Conservation (phyloP, 2,113 vertebrate genomes). For the Eonycteris spelaea region DNA sequence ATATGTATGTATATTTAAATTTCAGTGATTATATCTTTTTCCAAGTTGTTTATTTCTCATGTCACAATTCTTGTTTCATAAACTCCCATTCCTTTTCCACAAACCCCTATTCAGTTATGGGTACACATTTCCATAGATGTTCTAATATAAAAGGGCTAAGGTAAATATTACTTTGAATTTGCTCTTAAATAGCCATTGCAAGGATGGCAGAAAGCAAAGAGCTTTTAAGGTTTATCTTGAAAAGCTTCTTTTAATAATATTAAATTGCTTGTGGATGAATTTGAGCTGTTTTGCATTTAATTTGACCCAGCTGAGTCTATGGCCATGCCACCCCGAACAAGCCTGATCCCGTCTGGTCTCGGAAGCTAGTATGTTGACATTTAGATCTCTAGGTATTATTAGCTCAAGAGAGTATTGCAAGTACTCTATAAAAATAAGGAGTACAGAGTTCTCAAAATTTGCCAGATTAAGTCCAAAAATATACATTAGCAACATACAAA, state of each 20-base stretch:
- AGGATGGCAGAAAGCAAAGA: not conserved
- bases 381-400: not conserved
- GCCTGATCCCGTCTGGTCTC: no score
- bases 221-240: not conserved
- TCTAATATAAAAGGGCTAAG: not conserved
- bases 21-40: not conserved
- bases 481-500: not conserved
- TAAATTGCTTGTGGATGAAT: not conserved
- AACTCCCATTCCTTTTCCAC: not conserved
- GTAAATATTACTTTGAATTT: not conserved
- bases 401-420: not conserved
- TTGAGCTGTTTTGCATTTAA: not conserved
- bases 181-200: not conserved
- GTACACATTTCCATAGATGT: not conserved
- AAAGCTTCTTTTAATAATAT: not conserved
- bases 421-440: not conserved
- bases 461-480: not conserved
- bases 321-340: no score
- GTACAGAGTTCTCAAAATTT: not conserved
- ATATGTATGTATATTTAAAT: not conserved
- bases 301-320: not conserved
- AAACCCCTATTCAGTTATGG: not conserved
- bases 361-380: not conserved
- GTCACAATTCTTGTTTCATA: not conserved
- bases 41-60: not conserved